Evolutionary conservation across 2,113 vertebrate genomes (phyloP), one percentile per base, ranked within the genome.

Genomic region (Mola mola): DNA sequence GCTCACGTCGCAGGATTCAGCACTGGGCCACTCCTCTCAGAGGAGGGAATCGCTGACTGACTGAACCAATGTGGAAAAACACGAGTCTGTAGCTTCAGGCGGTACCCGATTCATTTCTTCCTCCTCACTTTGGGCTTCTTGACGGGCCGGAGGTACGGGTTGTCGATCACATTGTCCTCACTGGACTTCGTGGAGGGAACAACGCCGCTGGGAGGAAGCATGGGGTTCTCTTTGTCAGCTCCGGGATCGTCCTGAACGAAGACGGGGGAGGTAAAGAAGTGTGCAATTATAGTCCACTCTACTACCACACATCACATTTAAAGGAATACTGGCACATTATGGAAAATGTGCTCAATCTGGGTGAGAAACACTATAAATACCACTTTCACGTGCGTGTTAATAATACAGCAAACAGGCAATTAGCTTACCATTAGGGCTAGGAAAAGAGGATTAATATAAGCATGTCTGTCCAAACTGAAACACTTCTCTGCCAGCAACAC

Each of bases 91-190:
- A 26, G 26, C 34, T 48, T 53, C 49, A 13, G 34, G 22, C 0
- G 0, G 17, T 20, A 41, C 19, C 46, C 1, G 3, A 25, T 68
- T 97, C 92, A 98, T 85, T 99, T 99, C 95, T 98, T 99, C 86
- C 97, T 90, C 72, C 96, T 95, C 58, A 99, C 94, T 92, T 98
- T 99, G 78, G 97, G 97, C 53, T 99, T 99, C 80, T 98, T 98
- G 46, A 99, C 97, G 0, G 97, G 96, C 2, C 97, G 81, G n/a
- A 99, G 93, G 36, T 99, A 99, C 4, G 97, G 97, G 25, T 99
- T 99, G 87, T 98, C 97, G 1, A 99, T 99, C 78, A 96, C 1
- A 4, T 86, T 96, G 53, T 99, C 97, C 42, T 99, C 97, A 4
- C 75, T 95, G 0, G 85, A 92, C 41, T 98, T 96, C 38, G 83